These are phyloP conservation scores for Cephalopachus bancanus DNA, from an alignment of 2,797 vertebrate genomes.

Conservation along the genomic window DNA sequence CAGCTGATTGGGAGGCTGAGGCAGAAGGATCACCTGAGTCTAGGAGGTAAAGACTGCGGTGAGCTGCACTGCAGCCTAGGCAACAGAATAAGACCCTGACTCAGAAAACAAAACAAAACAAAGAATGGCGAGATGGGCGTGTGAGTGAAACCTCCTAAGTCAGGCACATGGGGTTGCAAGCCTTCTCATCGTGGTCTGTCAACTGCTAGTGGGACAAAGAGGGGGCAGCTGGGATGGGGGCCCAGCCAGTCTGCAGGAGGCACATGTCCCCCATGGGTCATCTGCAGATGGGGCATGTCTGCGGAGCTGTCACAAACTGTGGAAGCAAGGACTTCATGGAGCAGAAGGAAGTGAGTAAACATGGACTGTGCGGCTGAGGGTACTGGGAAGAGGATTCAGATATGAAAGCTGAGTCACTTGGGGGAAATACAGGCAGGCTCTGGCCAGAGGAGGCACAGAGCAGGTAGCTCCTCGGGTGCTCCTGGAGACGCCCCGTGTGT, in stretches of 20 bases:
- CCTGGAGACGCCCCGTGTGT: neutral
- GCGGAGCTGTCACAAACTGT: rapidly evolving
- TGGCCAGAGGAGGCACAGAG: neutral
- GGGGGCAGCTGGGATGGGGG: no score
- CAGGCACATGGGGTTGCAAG: rapidly evolving
- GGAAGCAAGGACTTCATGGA: rapidly evolving
- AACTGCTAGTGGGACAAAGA: neutral
- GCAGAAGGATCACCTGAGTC: no score
- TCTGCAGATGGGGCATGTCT: rapidly evolving
- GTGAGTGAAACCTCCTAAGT: neutral
- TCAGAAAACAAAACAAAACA: no score
- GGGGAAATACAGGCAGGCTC: neutral
- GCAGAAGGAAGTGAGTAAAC: no score
- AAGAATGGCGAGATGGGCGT: no score
- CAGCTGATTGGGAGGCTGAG: no score
- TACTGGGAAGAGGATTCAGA: neutral
- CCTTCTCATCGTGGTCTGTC: rapidly evolving
- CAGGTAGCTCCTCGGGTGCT: neutral
- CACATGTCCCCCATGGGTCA: rapidly evolving
- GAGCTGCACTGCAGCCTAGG: no score
- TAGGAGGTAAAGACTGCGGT: no score
- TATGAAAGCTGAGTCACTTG: no score
- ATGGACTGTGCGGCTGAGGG: neutral
- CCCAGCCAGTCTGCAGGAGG: neutral
- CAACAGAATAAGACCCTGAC: no score